These are phyloP conservation scores for Stigmatopora argus DNA, from an alignment of 2,113 vertebrate species.

Conservation along the genomic window DNA sequence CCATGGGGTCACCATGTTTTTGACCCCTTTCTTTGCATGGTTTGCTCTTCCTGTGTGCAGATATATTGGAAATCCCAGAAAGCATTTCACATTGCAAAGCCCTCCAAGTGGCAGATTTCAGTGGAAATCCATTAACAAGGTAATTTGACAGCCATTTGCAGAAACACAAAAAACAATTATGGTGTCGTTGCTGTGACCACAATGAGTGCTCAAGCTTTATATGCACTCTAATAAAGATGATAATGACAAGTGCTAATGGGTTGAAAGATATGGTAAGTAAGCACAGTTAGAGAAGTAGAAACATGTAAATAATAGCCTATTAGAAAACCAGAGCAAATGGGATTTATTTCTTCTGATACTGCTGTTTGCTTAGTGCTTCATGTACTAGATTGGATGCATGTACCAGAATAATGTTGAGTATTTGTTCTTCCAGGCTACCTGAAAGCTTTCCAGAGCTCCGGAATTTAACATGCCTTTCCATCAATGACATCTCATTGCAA, in stretches of 20 bases:
- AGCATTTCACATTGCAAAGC: conserved; percentile 95
- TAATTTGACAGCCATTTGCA: conserved; percentile 52
- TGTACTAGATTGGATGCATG: not conserved
- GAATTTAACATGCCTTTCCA: conserved; percentile 93
- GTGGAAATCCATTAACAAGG: conserved; percentile 96
- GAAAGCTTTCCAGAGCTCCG: conserved; percentile 91
- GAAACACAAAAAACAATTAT: conserved; percentile 4
- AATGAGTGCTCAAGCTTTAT: not conserved
- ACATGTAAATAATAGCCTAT: not conserved
- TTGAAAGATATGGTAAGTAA: not conserved
- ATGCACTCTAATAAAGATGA: not conserved
- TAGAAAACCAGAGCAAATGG: not conserved
- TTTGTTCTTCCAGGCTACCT: conserved; percentile 78
- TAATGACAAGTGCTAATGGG: conserved; percentile 3
- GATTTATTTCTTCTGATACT: conserved; percentile 2
- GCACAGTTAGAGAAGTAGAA: not conserved
- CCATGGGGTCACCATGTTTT: too few species aligned
- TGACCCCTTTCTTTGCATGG: conserved; percentile 7
- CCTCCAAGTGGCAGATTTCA: conserved; percentile 96
- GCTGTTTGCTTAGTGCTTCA: not conserved
- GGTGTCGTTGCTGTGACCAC: conserved; percentile 9
- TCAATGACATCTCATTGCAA: conserved; percentile 97
- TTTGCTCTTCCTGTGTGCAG: conserved; percentile 63
- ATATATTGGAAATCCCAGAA: conserved; percentile 96
- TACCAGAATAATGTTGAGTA: not conserved